Percentiles rank a stretch among this genome's conserved stretches.
Evolutionary conservation across 2,113 vertebrate genomes (phyloP).

Genomic region (Tachysurus vachellii): DNA sequence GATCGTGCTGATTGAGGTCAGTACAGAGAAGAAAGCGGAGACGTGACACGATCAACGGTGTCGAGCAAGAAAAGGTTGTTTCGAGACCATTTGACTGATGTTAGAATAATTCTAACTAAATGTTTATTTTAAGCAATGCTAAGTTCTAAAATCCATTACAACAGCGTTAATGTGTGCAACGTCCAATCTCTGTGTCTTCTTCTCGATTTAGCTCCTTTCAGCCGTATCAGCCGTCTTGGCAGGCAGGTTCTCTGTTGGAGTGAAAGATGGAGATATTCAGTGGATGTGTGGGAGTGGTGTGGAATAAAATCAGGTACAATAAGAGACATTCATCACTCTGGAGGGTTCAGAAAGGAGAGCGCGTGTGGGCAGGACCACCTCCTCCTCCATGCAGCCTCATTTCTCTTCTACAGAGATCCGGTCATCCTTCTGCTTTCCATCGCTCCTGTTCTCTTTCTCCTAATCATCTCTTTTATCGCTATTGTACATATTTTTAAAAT

Average conservation of each 20-base stretch:
- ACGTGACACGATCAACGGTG: background rate
- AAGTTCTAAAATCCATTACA: background rate
- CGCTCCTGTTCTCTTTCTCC: conserved; percentile 1
- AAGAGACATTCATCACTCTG: conserved; percentile 54
- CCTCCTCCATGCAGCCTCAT: conserved; percentile 59
- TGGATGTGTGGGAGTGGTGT: conserved; percentile 49
- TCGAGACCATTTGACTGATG: background rate
- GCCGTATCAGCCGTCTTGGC: conserved; percentile 18
- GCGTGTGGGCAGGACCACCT: conserved; percentile 65
- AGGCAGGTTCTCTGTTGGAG: conserved; percentile 28
- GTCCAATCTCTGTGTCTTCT: conserved; percentile 4
- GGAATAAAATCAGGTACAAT: conserved; percentile 51
- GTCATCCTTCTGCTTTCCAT: conserved; percentile 24
- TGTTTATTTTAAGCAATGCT: background rate
- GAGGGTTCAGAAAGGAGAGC: conserved; percentile 54
- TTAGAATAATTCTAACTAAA: background rate
- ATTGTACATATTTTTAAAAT: background rate
- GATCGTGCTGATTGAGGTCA: background rate
- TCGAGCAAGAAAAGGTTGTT: background rate
- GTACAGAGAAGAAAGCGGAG: background rate
- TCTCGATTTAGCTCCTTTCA: conserved; percentile 29
- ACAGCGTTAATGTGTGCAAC: conserved; percentile 1
- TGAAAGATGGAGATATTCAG: conserved; percentile 32
- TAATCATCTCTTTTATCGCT: conserved; percentile 17
- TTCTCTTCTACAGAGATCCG: conserved; percentile 45